Conservation (phyloP, 2,113 vertebrate genomes). For the Morone saxatilis region DNA sequence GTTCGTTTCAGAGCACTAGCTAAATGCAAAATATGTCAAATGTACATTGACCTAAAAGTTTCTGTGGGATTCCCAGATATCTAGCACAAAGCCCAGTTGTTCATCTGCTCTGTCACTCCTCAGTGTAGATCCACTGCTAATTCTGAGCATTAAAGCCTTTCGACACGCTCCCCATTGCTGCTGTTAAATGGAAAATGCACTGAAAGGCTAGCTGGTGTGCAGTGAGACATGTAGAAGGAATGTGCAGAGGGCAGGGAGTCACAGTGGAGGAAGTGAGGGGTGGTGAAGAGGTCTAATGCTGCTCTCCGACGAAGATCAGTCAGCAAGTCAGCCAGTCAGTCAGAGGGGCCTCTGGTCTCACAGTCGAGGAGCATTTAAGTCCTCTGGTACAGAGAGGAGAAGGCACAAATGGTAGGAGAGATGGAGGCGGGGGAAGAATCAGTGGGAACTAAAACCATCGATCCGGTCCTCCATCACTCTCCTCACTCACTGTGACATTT, state of each 20-base stretch:
- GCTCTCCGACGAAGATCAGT: not conserved
- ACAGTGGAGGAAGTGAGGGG: conserved; percentile 28
- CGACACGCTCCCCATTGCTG: conserved; percentile 4
- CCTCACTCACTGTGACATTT: conserved; percentile 64
- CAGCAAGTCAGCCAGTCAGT: conserved; percentile 12
- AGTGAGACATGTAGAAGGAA: conserved; percentile 46
- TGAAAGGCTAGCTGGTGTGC: conserved; percentile 40
- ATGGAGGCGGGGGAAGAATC: not conserved
- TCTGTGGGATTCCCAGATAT: not conserved
- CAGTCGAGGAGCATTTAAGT: conserved; percentile 4
- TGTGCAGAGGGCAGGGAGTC: conserved; percentile 51
- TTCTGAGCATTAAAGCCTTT: conserved; percentile 17
- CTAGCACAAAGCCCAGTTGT: not conserved
- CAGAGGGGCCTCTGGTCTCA: conserved; percentile 11
- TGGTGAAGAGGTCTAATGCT: conserved; percentile 17
- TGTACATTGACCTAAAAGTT: no score
- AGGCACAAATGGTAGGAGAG: conserved; percentile 1
- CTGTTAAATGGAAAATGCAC: conserved; percentile 31
- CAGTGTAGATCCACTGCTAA: conserved; percentile 2
- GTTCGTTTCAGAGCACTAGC: not conserved
- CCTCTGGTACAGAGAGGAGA: conserved; percentile 26
- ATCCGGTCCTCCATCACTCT: conserved; percentile 51
- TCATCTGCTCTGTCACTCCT: conserved; percentile 2
- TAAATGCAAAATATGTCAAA: conserved; percentile 6
- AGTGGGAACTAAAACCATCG: conserved; percentile 51